Evolutionary conservation across 2,888 invertebrate species (phyloP).

Genomic region (Cabera pusaria): DNA sequence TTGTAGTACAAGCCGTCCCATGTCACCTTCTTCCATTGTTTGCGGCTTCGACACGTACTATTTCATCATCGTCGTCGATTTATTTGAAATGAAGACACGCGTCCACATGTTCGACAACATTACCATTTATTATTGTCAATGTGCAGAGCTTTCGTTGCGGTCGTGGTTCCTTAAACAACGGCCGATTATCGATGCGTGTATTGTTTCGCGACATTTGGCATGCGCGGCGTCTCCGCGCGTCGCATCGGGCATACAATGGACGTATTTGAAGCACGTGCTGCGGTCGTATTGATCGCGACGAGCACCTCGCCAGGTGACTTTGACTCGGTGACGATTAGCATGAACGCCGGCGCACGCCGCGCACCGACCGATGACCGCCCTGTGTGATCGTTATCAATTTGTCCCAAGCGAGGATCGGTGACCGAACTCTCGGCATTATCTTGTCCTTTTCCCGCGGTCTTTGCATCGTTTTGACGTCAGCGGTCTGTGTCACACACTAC

Average conservation of each 20-base stretch:
- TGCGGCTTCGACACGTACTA: conserved; percentile 54
- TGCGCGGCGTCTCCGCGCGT: conserved; percentile 63
- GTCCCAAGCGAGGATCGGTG: conserved; percentile 54
- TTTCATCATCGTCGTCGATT: conserved; percentile 63
- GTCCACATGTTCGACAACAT: conserved; percentile 60
- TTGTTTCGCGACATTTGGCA: conserved; percentile 73
- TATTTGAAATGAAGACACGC: conserved; percentile 63
- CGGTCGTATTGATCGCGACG: conserved; percentile 65
- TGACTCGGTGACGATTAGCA: conserved; percentile 68
- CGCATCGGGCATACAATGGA: conserved; percentile 75
- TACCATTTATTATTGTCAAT: conserved; percentile 59
- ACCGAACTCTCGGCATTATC: conserved; percentile 63
- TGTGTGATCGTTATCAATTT: conserved; percentile 72
- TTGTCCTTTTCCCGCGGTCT: conserved; percentile 64
- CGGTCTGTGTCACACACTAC: conserved; percentile 46
- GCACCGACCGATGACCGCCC: too few species aligned
- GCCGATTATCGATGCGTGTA: conserved; percentile 70
- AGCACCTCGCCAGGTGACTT: conserved; percentile 59
- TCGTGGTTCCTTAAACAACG: conserved; percentile 60
- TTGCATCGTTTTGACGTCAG: conserved; percentile 41
- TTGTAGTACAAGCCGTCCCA: conserved; percentile 40
- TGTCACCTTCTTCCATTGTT: conserved; percentile 64
- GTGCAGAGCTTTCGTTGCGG: conserved; percentile 61
- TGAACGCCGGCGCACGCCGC: conserved; percentile 48
- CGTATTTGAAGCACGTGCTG: conserved; percentile 75